Percentiles rank a stretch among this genome's conserved stretches.
Conservation (phyloP, 2,888 invertebrate species). For the Acleris laterana region DNA sequence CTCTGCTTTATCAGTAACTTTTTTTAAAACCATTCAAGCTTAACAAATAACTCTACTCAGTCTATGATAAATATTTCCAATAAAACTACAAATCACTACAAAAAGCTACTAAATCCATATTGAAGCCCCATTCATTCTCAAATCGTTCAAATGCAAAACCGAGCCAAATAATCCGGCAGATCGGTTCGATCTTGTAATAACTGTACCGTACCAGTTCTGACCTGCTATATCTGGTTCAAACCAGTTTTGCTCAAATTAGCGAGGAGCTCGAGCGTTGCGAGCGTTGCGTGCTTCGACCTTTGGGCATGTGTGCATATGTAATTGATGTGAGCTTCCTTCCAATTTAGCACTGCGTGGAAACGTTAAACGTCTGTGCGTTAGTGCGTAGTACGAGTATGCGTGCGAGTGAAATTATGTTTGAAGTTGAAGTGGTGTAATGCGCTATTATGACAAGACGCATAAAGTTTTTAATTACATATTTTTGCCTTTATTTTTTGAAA, state of each 20-base stretch:
- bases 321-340: slow-evolving; percentile 66
- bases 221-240: slow-evolving; percentile 53
- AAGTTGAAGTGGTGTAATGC: background rate
- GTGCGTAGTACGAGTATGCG: background rate
- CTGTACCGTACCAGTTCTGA: slow-evolving; percentile 50
- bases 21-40: no score
- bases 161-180: slow-evolving; percentile 26
- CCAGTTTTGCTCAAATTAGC: slow-evolving; percentile 55
- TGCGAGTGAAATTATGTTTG: background rate
- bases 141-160: slow-evolving; percentile 37
- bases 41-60: no score
- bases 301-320: slow-evolving; percentile 66
- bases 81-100: background rate
- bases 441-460: no score
- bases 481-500: no score
- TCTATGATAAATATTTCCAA: no score
- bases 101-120: background rate
- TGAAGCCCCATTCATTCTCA: slow-evolving; percentile 41
- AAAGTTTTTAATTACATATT: no score
- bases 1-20: no score
- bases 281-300: slow-evolving; percentile 59
- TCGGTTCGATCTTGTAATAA: slow-evolving; percentile 47
- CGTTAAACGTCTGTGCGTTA: slow-evolving; percentile 29
- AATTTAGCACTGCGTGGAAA: slow-evolving; percentile 59
- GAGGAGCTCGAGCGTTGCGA: slow-evolving; percentile 52